Evolutionary conservation across 2,888 invertebrate genomes (phyloP), one percentile per base, ranked within the genome.

Genomic region (Rhabditophanes sp.): DNA sequence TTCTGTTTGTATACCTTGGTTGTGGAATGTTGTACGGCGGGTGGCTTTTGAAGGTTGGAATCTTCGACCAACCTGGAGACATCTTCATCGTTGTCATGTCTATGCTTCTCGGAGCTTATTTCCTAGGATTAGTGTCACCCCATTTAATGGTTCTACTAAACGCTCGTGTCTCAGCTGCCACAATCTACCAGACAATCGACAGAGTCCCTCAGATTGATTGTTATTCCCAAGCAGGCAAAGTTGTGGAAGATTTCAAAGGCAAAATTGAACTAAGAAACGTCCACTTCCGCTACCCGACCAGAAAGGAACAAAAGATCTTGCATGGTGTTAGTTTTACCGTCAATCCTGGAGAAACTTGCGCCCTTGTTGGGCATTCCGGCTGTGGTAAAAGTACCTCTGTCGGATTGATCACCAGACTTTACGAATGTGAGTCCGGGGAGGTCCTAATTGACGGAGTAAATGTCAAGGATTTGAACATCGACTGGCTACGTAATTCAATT

Each of bases 381-480:
- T 82, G 81, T 27, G 59, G 59, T 26, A 59, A 59, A 29, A 50
- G 50, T 1, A 85, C 84, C 0, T 77, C 80, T 25, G 77, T 85
- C 35, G 79, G 81, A 56, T 69, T 85, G 18, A 66, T 85, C 1
- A 77, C 82, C 65, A 36, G 56, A 21, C 38, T 56, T 4, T 61
- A 87, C 63, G 82, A 82, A 61, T 77, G 78, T 0, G 68, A 69
- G 11, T 66, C 65, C 2, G 82, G 82, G 11, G 60, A 69, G 24
- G 73, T 74, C n/a, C 30, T 23, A 2, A 35, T 58, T 8, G 58
- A 58, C 30, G 56, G 52, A 4, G 29, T 35, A 14, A 48, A 55
- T 15, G 48, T 58, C 7, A 26, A 41, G 21, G 37, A 37, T 4
- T 16, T 54, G 25, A 53, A 56, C 28, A 46, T 53, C 14, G 43